Evolutionary conservation across 2,888 invertebrate genomes (phyloP), one percentile per base, ranked within the genome.

Genomic region (Tipula lateralis): DNA sequence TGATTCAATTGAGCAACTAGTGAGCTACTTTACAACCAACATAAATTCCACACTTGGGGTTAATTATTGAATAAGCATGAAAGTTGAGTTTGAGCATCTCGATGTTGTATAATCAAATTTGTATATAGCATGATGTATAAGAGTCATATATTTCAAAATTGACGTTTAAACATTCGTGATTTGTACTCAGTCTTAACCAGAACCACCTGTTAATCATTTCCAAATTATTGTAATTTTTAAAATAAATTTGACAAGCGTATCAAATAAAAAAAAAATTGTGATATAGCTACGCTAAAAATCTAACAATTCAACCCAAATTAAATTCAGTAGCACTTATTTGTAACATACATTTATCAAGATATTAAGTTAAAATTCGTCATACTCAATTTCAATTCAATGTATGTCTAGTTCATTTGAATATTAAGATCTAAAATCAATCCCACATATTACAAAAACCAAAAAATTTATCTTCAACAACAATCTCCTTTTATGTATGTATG

Each of bases 401-500:
- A 66, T 24, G 66, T 66, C 66, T 66, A 66, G 66, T 9, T 66
- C 66, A 66, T 66, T 66, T 66, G 66, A 66, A 66, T 66, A 66
- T 66, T 66, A 66, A 66, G 24, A 66, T 66, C 9, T 66, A 66
- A 66, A 66, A 66, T 66, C 66, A 24, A 66, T 66, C 66, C 66
- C 24, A 66, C 66, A 66, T n/a, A n/a, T 66, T 66, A 66, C 66
- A 19, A 66, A 66, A 66, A 66, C n/a, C n/a, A n/a, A 50, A 50
- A 66, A 66, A 66, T 1, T 66, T 66, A 66, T 66, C 66, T 66
- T 66, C 2, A 66, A 66, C 66, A 66, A 66, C 24, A 66, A 66
- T 66, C 66, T 66, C 66, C 39, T n/a, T 39, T n/a, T 39, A 4
- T 39, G 24, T 16, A n/a, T 44, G 24, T 1, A 9, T 66, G 66